phyloP scores from a whole-genome alignment of 2,797 vertebrate species.

The Syncerus caffer region DNA sequence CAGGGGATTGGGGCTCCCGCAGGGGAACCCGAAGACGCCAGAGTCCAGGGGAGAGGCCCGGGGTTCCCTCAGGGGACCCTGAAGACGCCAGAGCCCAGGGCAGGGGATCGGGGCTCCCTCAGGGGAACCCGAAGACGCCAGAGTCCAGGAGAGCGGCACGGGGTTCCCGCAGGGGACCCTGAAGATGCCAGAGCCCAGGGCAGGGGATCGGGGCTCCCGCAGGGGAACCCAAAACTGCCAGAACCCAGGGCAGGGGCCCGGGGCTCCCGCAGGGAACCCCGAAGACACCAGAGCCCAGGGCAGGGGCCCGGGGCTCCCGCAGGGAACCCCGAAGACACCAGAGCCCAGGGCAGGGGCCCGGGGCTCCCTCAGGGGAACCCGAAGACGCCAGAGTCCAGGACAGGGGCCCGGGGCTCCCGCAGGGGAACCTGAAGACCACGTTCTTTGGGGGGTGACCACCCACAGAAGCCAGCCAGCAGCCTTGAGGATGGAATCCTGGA shows the following conservation, averaged over 20 bases:
- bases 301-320: background rate
- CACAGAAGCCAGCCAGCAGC: conserved; percentile 54
- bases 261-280: background rate
- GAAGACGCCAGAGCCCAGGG: background rate
- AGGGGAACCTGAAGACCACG: background rate
- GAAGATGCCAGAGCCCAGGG: background rate
- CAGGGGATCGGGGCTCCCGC: background rate
- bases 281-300: background rate
- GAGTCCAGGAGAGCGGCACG: background rate
- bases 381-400: background rate
- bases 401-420: background rate
- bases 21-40: background rate
- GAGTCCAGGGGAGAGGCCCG: background rate
- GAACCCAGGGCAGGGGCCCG: background rate
- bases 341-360: background rate
- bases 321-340: background rate
- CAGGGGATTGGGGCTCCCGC: background rate
- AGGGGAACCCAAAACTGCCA: background rate
- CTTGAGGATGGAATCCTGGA: conserved; percentile 50
- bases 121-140: background rate
- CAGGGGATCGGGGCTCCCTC: background rate
- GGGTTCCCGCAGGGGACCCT: background rate
- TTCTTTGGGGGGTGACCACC: conserved; percentile 69
- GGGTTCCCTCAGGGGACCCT: background rate
- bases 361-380: background rate